A percentile compares a stretch with the other conserved stretches of the same genome.
Evolutionary conservation across 1,140 invertebrate species (phyloP).

Genomic region (Chymomyza costata): DNA sequence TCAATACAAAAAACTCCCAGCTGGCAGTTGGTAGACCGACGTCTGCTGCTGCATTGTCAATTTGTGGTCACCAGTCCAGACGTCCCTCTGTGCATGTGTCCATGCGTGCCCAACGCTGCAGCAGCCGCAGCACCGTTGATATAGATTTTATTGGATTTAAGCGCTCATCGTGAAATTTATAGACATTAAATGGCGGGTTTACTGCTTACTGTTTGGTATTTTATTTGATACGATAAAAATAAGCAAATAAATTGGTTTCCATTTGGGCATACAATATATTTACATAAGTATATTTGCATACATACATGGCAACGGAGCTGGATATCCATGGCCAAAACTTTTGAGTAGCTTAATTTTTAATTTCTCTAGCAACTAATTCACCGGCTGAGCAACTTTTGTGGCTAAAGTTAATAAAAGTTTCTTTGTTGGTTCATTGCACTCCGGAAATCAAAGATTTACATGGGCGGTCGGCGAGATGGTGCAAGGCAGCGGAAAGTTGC

Average conservation of each 20-base stretch:
- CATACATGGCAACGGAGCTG: background rate
- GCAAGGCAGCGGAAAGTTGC: background rate
- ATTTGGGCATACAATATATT: slow-evolving; percentile 25
- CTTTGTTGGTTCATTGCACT: slow-evolving; percentile 15
- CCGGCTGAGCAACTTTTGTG: slow-evolving; percentile 31
- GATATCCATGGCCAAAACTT: background rate
- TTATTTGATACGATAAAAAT: slow-evolving; percentile 21
- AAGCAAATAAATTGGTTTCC: slow-evolving; percentile 36
- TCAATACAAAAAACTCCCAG: background rate
- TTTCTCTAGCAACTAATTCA: slow-evolving; percentile 39
- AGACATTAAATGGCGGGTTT: slow-evolving; percentile 36
- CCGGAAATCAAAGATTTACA: slow-evolving; percentile 36
- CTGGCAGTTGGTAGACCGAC: background rate
- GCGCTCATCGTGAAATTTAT: slow-evolving; percentile 40
- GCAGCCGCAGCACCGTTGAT: slow-evolving; percentile 22
- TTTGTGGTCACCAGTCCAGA: slow-evolving; percentile 19
- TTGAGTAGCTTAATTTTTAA: slow-evolving; percentile 20
- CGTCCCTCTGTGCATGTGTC: background rate
- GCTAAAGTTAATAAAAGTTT: slow-evolving; percentile 52
- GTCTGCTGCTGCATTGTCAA: slow-evolving; percentile 15
- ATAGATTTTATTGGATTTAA: slow-evolving; percentile 40
- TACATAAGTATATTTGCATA: background rate
- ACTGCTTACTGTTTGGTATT: slow-evolving; percentile 23
- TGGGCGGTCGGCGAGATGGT: background rate
- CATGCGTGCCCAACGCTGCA: background rate